Percentiles rank a stretch among this genome's conserved stretches.
These are phyloP conservation scores for Mactromeris polynyma DNA, from an alignment of 2,888 invertebrate genomes.

Conservation along the genomic window DNA sequence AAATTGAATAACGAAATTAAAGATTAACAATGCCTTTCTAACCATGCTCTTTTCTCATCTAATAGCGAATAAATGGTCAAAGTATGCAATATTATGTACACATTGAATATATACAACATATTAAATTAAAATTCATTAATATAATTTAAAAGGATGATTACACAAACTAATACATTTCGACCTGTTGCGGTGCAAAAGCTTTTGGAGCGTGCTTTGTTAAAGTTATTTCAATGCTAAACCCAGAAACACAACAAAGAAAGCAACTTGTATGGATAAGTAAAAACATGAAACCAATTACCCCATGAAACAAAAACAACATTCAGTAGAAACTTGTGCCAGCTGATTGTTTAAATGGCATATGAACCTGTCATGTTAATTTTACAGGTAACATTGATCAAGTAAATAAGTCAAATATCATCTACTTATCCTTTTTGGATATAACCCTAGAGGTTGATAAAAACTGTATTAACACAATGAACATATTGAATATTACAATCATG, in stretches of 20 bases:
- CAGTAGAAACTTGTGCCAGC: background rate
- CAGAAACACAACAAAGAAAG: background rate
- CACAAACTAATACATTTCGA: background rate
- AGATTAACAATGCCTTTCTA: background rate
- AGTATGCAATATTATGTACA: too few species aligned
- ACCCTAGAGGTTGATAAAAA: background rate
- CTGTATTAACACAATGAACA: too few species aligned
- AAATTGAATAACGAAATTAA: too few species aligned
- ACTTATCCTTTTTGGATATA: background rate
- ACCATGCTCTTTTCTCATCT: constrained; percentile 13
- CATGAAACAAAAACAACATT: background rate
- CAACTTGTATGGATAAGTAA: background rate
- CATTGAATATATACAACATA: background rate
- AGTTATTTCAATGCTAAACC: background rate
- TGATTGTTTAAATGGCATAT: background rate
- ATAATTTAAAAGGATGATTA: background rate
- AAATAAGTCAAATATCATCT: background rate
- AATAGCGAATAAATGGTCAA: background rate
- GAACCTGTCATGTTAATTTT: background rate
- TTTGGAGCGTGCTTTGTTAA: background rate
- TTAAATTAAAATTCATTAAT: background rate
- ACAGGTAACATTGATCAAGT: background rate
- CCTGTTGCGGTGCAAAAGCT: background rate
- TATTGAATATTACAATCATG: too few species aligned
- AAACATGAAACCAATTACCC: background rate